Conservation (phyloP, 2,888 invertebrate species). For the Agrochola lychnidis region DNA sequence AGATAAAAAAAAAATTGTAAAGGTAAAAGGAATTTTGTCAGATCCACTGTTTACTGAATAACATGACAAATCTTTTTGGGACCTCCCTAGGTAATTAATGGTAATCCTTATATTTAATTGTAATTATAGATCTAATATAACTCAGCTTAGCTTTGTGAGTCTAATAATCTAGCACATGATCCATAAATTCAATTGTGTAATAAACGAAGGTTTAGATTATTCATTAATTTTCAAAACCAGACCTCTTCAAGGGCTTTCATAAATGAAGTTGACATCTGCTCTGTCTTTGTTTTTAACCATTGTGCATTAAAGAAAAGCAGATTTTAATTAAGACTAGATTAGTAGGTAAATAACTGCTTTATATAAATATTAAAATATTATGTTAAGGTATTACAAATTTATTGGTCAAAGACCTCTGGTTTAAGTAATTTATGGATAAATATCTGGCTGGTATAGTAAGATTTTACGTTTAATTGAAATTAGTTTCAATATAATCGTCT, state of each 20-base stretch:
- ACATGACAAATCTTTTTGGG: neutral
- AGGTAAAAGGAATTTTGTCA: neutral
- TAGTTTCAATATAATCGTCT: neutral
- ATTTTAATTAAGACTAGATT: neutral
- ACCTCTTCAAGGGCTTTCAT: neutral
- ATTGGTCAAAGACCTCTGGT: slow-evolving; percentile 2
- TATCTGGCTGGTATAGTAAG: slow-evolving; percentile 9
- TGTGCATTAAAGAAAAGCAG: neutral
- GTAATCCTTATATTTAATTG: neutral
- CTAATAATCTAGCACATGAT: neutral
- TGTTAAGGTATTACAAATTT: neutral
- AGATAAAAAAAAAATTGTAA: too few relatives aligned
- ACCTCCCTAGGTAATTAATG: neutral
- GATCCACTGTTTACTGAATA: neutral
- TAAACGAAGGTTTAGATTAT: neutral
- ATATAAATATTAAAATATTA: too few relatives aligned
- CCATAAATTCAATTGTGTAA: neutral
- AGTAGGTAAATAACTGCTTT: neutral
- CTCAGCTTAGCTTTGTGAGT: neutral
- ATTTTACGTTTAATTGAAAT: slow-evolving; percentile 19
- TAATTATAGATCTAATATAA: neutral
- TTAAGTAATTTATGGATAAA: slow-evolving; percentile 15
- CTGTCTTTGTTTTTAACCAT: neutral
- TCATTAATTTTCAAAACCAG: neutral
- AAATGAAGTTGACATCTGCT: neutral